Conservation (phyloP, 2,888 invertebrate species). For the Buathra laborator region DNA sequence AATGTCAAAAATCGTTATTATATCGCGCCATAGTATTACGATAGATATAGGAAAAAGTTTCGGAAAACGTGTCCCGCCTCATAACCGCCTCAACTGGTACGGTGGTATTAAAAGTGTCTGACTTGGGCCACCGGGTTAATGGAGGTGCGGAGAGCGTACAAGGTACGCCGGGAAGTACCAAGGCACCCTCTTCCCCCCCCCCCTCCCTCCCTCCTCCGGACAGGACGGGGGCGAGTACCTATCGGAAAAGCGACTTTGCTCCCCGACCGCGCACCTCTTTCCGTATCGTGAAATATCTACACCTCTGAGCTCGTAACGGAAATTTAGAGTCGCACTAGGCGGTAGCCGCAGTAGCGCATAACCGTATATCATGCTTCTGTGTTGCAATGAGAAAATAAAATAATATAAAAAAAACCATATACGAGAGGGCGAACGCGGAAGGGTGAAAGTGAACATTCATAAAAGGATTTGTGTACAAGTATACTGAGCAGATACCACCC, state of each 20-base stretch:
- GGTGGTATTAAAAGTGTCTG: slow-evolving; percentile 72
- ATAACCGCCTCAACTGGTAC: slow-evolving; percentile 35
- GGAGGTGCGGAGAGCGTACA: slow-evolving; percentile 48
- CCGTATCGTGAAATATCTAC: slow-evolving; percentile 79
- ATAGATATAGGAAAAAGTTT: slow-evolving; percentile 42
- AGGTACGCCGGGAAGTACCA: background rate
- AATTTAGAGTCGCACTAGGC: slow-evolving; percentile 79
- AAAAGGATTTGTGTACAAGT: background rate
- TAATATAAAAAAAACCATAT: background rate
- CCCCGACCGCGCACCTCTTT: slow-evolving; percentile 46
- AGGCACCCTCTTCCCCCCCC: background rate
- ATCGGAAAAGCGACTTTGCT: slow-evolving; percentile 65
- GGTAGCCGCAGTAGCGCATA: slow-evolving; percentile 71
- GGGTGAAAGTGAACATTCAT: slow-evolving; percentile 15
- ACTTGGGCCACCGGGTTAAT: slow-evolving; percentile 46
- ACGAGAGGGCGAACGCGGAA: slow-evolving; percentile 26
- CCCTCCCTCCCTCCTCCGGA: background rate
- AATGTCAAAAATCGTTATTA: slow-evolving; percentile 54
- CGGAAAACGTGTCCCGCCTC: slow-evolving; percentile 58
- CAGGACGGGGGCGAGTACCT: slow-evolving; percentile 34
- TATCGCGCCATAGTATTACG: slow-evolving; percentile 35
- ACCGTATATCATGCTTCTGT: slow-evolving; percentile 78
- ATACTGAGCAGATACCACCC: background rate
- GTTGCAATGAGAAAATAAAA: slow-evolving; percentile 16
- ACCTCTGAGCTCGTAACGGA: slow-evolving; percentile 74